These are phyloP conservation scores for Nemoura dubitans DNA, from an alignment of 2,888 invertebrate species.

Conservation along the genomic window DNA sequence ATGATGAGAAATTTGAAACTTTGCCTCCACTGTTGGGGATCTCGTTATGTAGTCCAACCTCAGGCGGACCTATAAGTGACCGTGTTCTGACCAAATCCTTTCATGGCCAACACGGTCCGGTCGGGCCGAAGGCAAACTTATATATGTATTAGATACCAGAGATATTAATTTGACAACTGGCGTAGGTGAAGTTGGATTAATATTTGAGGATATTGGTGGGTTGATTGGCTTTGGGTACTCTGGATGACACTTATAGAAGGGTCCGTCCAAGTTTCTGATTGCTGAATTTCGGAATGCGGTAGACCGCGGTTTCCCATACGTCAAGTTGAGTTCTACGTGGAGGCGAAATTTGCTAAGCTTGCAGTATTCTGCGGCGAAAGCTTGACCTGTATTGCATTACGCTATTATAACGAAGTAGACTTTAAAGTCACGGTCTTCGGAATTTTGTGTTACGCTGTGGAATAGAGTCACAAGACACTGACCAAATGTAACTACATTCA, in stretches of 20 bases:
- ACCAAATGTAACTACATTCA: not conserved
- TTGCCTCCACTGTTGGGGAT: not conserved
- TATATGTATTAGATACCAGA: not conserved
- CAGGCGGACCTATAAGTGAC: not conserved
- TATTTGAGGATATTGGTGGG: not conserved
- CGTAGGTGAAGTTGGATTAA: not conserved
- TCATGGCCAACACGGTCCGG: not conserved
- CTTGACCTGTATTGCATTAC: not conserved
- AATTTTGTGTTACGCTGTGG: too few species aligned
- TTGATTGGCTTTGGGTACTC: too few species aligned
- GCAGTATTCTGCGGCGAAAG: not conserved
- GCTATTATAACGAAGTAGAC: not conserved
- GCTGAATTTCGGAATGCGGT: too few species aligned
- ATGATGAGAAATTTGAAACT: not conserved
- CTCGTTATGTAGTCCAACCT: not conserved
- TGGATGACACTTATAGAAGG: too few species aligned
- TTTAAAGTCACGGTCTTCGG: too few species aligned
- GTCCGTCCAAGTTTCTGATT: too few species aligned
- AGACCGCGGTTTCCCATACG: too few species aligned
- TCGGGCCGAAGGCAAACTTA: not conserved
- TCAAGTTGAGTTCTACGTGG: too few species aligned
- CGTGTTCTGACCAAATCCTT: not conserved
- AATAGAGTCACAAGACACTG: not conserved
- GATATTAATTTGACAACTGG: not conserved
- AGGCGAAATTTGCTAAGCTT: not conserved